Evolutionary conservation across 2,797 vertebrate species (phyloP), one percentile per base, ranked within the genome.

Genomic region (Myiothlypis coronata): DNA sequence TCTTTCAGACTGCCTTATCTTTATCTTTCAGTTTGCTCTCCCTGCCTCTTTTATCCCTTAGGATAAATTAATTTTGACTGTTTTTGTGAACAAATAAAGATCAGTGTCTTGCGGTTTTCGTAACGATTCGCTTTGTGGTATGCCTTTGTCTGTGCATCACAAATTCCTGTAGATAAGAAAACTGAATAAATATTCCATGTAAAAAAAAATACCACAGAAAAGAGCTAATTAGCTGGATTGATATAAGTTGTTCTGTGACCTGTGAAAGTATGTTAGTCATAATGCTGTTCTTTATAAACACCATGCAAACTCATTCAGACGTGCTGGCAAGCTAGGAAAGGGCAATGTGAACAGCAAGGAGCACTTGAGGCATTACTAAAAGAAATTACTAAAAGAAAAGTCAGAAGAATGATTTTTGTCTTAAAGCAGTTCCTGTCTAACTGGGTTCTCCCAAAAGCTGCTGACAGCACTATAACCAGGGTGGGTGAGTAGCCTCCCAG

Each of bases 151-250:
- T 93, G 67, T n/a, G 57, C 92, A 76, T 94, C 86, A 57, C 78
- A 87, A 84, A 92, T 96, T 95, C 81, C 75, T 75, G 64, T 17
- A 80, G 83, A 94, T 92, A 94, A 94, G 83, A 92, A 89, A 94
- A 77, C 32, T 46, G 78, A 87, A 80, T 94, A 69, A 92, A 69
- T 84, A 89, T 67, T 96, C 79, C 32, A 53, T 50, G 14, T 53
- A 53, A 83, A 87, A 87, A 64, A 86, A 88, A 89, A 46, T 16
- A 79, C 55, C 61, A 84, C 70, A 82, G 70, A 96, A 90, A 93
- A 77, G 59, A 83, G 34, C 49, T 94, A 92, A 96, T 95, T 95
- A 94, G 37, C 35, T 90, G 74, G n/a, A 70, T 60, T 87, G 90
- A 85, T 94, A 47, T 50, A 89, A 94, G 27, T 77, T 89, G 75